A percentile compares a stretch with the other conserved stretches of the same genome.
phyloP scores from a whole-genome alignment of 2,113 vertebrate species.

The Myodes glareolus region DNA sequence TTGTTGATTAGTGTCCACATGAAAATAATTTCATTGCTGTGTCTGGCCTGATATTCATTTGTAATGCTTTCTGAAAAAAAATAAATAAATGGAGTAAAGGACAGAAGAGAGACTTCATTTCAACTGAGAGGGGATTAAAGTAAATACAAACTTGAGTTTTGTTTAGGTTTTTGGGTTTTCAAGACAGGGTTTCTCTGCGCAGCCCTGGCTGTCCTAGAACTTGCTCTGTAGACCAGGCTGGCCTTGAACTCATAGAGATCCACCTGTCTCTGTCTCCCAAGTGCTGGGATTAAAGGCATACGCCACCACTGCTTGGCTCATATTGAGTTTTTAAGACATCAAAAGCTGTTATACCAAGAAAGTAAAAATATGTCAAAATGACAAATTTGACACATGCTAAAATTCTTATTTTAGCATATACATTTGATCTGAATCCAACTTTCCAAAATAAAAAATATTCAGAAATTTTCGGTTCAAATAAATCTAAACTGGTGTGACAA shows the following conservation, averaged over 20 bases:
- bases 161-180: background rate
- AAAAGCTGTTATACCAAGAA: constrained; percentile 39
- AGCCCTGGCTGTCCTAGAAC: background rate
- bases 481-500: constrained; percentile 43
- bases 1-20: constrained; percentile 48
- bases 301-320: background rate
- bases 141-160: constrained; percentile 55
- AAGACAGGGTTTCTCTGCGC: background rate
- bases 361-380: constrained; percentile 51
- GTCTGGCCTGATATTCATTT: constrained; percentile 60
- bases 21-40: constrained; percentile 65
- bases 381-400: constrained; percentile 20
- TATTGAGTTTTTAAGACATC: constrained; percentile 44
- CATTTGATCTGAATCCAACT: constrained; percentile 32
- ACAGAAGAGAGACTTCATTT: constrained; percentile 38
- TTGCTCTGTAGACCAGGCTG: background rate
- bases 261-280: background rate
- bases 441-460: constrained; percentile 57
- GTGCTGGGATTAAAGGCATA: background rate
- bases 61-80: constrained; percentile 59
- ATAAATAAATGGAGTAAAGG: constrained; percentile 54
- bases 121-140: constrained; percentile 27
- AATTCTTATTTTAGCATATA: background rate
- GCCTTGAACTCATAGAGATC: background rate
- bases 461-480: constrained; percentile 58